Evolutionary conservation across 2,797 vertebrate genomes (phyloP).

Genomic region (Pangasius krempfi): DNA sequence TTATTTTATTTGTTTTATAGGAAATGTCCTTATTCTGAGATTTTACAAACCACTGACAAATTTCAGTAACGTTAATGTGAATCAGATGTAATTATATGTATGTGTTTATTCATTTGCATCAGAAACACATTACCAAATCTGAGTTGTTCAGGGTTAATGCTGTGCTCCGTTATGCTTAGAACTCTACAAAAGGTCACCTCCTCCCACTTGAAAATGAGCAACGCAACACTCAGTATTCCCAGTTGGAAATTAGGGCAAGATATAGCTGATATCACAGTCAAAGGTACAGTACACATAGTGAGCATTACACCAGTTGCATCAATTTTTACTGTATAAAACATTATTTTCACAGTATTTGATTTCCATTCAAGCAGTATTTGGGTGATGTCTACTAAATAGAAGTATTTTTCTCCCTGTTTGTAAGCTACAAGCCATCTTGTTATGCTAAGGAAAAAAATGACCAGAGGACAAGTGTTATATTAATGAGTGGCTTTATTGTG

Average conservation of each 20-base stretch:
- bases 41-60: not conserved
- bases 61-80: not conserved
- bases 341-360: not conserved
- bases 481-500: not conserved
- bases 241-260: not conserved
- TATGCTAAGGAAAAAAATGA: not conserved
- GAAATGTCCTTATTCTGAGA: not conserved
- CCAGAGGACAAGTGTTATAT: not conserved
- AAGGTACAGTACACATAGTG: not conserved
- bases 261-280: not conserved
- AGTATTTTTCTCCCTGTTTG: not conserved
- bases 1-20: not conserved
- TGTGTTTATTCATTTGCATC: not conserved
- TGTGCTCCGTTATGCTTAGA: not conserved
- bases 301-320: not conserved
- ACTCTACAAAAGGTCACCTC: not conserved
- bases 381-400: not conserved
- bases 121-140: not conserved
- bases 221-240: not conserved
- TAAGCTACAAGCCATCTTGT: not conserved
- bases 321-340: not conserved
- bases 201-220: not conserved
- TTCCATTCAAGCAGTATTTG: not conserved
- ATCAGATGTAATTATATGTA: not conserved
- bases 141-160: not conserved